Conservation (phyloP, 1,140 invertebrate species). For the Nephila pilipes region DNA sequence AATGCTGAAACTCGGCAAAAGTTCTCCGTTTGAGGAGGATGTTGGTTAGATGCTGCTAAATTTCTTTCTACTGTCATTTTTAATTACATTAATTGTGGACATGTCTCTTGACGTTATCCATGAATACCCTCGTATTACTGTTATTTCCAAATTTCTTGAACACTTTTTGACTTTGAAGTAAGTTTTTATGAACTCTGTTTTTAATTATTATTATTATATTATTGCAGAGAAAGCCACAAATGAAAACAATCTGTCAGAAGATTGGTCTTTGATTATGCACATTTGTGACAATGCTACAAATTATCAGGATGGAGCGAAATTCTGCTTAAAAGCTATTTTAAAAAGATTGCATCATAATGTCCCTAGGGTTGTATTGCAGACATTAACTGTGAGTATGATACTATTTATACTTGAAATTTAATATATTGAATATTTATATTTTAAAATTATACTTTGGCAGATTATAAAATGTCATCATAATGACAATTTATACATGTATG, state of each 20-base stretch:
- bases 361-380: slow-evolving; percentile 95
- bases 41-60: not conserved
- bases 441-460: too few relatives aligned
- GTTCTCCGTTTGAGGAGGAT: slow-evolving; percentile 51
- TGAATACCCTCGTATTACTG: too few relatives aligned
- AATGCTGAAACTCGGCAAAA: slow-evolving; percentile 16
- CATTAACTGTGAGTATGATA: slow-evolving; percentile 87
- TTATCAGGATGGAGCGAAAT: slow-evolving; percentile 87
- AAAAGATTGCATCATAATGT: slow-evolving; percentile 93
- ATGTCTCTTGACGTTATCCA: too few relatives aligned
- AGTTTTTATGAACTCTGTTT: too few relatives aligned
- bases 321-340: slow-evolving; percentile 92
- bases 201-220: slow-evolving; percentile 13
- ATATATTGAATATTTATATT: too few relatives aligned
- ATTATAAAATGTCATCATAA: too few relatives aligned
- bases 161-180: too few relatives aligned
- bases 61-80: not conserved
- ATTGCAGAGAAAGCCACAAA: slow-evolving; percentile 93
- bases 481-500: too few relatives aligned
- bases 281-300: slow-evolving; percentile 95
- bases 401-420: not conserved
- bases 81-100: not conserved
- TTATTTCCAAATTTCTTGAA: too few relatives aligned
- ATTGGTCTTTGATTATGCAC: slow-evolving; percentile 96
- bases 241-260: slow-evolving; percentile 94